These are phyloP conservation scores for Hephaestus fuliginosus DNA, from an alignment of 2,797 vertebrate species.

Conservation along the genomic window DNA sequence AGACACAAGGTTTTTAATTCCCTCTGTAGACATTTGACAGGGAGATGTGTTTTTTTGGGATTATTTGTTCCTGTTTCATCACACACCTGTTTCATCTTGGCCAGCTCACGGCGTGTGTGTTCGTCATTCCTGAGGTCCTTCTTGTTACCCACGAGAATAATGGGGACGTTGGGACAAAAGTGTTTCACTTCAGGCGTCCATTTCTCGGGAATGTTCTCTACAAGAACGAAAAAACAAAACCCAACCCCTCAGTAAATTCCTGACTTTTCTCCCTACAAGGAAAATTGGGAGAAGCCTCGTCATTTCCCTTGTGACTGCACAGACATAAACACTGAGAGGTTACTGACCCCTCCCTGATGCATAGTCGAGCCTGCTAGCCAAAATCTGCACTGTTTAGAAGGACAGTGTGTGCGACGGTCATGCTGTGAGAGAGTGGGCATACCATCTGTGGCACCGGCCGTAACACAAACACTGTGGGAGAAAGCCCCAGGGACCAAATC, in stretches of 20 bases:
- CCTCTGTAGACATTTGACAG: neutral
- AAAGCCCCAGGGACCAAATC: neutral
- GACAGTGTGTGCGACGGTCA: conserved; percentile 22
- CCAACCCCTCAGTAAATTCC: neutral
- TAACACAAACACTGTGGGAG: conserved; percentile 28
- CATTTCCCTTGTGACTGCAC: conserved; percentile 38
- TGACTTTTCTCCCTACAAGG: conserved; percentile 43
- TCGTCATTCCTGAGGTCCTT: conserved; percentile 98
- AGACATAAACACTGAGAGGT: conserved; percentile 51
- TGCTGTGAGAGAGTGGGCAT: conserved; percentile 16
- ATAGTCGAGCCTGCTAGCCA: neutral
- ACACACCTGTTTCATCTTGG: conserved; percentile 98
- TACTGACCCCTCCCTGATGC: conserved; percentile 40
- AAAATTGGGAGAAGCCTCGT: conserved; percentile 22
- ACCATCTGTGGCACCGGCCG: conserved; percentile 21
- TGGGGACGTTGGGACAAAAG: conserved; percentile 98
- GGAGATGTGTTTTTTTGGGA: neutral
- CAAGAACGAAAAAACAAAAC: conserved; percentile 49
- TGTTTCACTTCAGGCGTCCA: conserved; percentile 99
- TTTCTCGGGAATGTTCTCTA: conserved; percentile 99
- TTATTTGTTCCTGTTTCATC: neutral
- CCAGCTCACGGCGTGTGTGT: conserved; percentile 96
- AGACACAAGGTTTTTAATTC: conserved; percentile 6
- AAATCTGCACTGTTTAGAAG: conserved; percentile 30
- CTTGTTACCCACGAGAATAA: conserved; percentile 99